Base-by-base conservation (phyloP, 2,113 vertebrate species). In the Bubo blakistoni region DNA sequence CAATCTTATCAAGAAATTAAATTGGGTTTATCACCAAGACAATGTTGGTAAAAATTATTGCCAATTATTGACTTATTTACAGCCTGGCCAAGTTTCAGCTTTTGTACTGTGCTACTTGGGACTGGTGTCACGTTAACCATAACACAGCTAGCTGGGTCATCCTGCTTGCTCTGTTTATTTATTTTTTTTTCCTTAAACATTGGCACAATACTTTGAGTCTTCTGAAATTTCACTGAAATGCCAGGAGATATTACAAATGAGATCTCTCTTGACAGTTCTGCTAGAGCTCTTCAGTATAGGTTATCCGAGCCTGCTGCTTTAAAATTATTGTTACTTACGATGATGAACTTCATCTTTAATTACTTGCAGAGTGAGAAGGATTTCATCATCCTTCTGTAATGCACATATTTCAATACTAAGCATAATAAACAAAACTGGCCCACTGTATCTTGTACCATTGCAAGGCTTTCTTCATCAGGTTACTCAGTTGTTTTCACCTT, bases 21-120 rank as follows among this genome's bases (percentile, higher is more conserved):
- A 91, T 69, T 62, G 25, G n/a, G 66, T 24, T 91, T 95, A 81
- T 58, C 85, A 88, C 58, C 55, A 62, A 66, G n/a, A 80, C 16
- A 58, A 16, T 34, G 32, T 38, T 92, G 88, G 93, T 65, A 82
- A 91, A 77, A 91, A 80, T 42, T 52, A 67, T 61, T 86, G 92
- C 94, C 92, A 97, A 14, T 70, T 94, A 93, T 94, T 93, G 96
- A 96, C 55, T 92, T 85, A 66, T 83, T 93, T 96, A 78, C 10
- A 1, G 51, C 32, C 58, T 95, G 85, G 63, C 61, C 79, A 52
- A n/a, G 34, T 57, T 65, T 82, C 65, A 88, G 40, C 40, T 90
- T 92, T 85, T 65, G 66, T 58, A 42, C 67, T 70, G 55, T 73
- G 54, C 71, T 88, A 3, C 47, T n/a, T 83, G 71, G 54, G 58